phyloP scores from a whole-genome alignment of 1,140 invertebrate species.

The Centruroides sculpturatus region DNA sequence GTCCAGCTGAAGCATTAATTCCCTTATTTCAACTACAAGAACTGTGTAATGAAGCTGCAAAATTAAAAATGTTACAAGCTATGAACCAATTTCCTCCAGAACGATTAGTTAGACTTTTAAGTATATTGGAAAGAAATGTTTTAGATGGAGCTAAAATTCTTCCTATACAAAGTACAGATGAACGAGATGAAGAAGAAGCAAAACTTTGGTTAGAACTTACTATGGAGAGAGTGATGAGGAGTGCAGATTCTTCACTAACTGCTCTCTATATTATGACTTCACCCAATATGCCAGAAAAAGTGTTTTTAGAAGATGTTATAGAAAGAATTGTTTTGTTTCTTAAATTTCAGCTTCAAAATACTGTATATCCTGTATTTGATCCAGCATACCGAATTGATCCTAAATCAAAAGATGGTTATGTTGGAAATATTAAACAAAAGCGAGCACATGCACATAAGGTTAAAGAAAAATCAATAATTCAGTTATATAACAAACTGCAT shows the following conservation, averaged over 20 bases:
- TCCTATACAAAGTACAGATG: slow-evolving; percentile 51
- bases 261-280: slow-evolving; percentile 86
- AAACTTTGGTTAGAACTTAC: slow-evolving; percentile 75
- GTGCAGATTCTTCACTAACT: slow-evolving; percentile 72
- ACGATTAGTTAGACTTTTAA: slow-evolving; percentile 65
- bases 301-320: slow-evolving; percentile 92
- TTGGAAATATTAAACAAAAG: slow-evolving; percentile 44
- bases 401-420: slow-evolving; percentile 33
- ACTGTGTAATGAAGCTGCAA: slow-evolving; percentile 84
- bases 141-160: slow-evolving; percentile 73
- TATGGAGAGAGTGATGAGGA: slow-evolving; percentile 75
- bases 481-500: slow-evolving; percentile 82
- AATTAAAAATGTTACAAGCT: slow-evolving; percentile 54
- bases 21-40: slow-evolving; percentile 68
- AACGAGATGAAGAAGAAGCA: slow-evolving; percentile 76
- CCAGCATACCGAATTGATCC: slow-evolving; percentile 78
- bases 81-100: slow-evolving; percentile 84
- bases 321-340: slow-evolving; percentile 87
- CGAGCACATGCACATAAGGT: slow-evolving; percentile 46
- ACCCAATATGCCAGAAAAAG: slow-evolving; percentile 80
- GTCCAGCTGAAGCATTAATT: slow-evolving; percentile 58
- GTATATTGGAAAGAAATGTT: slow-evolving; percentile 81
- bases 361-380: slow-evolving; percentile 94
- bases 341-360: slow-evolving; percentile 90
- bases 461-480: slow-evolving; percentile 53